A percentile compares a stretch with the other conserved stretches of the same genome.
phyloP scores from a whole-genome alignment of 2,888 invertebrate genomes.

The Chesias legatella region DNA sequence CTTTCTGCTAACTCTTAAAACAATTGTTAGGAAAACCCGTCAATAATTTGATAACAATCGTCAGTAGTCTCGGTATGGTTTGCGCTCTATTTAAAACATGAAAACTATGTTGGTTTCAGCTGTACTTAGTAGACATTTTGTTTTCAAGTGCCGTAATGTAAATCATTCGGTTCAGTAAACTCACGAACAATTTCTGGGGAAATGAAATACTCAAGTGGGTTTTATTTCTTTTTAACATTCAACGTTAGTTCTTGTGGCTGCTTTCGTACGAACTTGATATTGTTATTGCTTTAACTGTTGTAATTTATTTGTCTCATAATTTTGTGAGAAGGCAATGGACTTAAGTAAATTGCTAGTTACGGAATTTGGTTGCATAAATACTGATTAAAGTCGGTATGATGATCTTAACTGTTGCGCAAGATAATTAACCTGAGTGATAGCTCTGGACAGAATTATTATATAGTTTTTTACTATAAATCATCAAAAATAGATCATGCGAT shows the following conservation, averaged over 20 bases:
- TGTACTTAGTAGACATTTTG: conserved; percentile 34
- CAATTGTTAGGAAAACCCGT: not conserved
- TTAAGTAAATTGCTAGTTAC: no score
- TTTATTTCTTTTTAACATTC: conserved; percentile 5
- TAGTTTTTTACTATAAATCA: no score
- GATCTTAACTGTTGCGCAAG: no score
- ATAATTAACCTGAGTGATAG: no score
- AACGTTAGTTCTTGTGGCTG: conserved; percentile 1
- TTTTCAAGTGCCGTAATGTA: conserved; percentile 34
- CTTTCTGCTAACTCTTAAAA: no score
- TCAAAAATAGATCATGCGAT: no score
- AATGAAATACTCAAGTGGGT: conserved; percentile 14
- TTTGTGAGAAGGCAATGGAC: no score
- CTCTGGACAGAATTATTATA: no score
- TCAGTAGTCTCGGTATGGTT: not conserved
- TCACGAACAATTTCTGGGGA: conserved; percentile 27
- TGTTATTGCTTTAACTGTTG: not conserved
- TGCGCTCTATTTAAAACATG: not conserved
- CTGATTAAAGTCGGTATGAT: no score
- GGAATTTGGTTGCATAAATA: no score
- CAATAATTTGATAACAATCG: not conserved
- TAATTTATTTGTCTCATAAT: not conserved
- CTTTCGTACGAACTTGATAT: not conserved
- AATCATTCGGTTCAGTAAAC: conserved; percentile 34
- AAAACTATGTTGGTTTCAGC: conserved; percentile 22